Percentiles rank a stretch among this genome's conserved stretches.
These are phyloP conservation scores for Rhopilema esculentum DNA, from an alignment of 30 jellyfish, hydroid and myxozoan genomes.

Conservation along the genomic window DNA sequence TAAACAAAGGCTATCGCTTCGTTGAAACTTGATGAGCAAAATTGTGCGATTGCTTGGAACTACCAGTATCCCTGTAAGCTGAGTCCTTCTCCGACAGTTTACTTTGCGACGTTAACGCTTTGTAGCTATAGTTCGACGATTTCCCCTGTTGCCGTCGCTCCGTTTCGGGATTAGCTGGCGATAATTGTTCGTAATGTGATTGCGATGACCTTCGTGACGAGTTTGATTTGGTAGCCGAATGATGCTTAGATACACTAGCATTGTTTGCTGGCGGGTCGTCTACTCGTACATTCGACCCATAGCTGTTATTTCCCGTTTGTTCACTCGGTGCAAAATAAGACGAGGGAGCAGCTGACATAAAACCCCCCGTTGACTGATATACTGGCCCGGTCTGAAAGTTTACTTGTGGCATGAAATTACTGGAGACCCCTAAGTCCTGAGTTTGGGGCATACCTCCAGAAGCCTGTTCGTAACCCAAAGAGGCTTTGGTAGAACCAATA, in stretches of 20 bases:
- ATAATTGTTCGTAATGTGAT: conserved; percentile 60
- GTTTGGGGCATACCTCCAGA: conserved; percentile 34
- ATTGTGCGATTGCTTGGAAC: conserved; percentile 60
- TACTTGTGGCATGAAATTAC: conserved; percentile 76
- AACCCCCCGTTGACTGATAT: conserved; percentile 69
- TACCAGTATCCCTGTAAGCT: conserved; percentile 50
- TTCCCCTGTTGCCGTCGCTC: conserved; percentile 49
- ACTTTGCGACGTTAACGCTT: conserved; percentile 26
- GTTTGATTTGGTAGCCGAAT: conserved; percentile 12
- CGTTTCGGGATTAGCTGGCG: conserved; percentile 67
- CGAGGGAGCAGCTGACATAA: conserved; percentile 65
- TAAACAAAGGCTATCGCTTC: conserved; percentile 58
- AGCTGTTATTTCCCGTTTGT: conserved; percentile 40
- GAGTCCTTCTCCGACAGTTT: conserved; percentile 61
- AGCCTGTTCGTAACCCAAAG: conserved; percentile 39
- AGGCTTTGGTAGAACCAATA: conserved; percentile 39
- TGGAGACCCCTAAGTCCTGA: conserved; percentile 62
- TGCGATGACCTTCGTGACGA: conserved; percentile 15
- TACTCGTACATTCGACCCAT: conserved; percentile 4
- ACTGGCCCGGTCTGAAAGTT: conserved; percentile 72
- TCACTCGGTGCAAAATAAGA: conserved; percentile 46
- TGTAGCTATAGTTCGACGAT: conserved; percentile 29
- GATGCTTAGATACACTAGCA: conserved; percentile 21
- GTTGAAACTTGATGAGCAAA: conserved; percentile 55
- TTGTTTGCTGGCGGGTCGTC: conserved; percentile 28